Base-by-base conservation (phyloP, 2,888 invertebrate genomes). In the Liodrosophila aerea region DNA sequence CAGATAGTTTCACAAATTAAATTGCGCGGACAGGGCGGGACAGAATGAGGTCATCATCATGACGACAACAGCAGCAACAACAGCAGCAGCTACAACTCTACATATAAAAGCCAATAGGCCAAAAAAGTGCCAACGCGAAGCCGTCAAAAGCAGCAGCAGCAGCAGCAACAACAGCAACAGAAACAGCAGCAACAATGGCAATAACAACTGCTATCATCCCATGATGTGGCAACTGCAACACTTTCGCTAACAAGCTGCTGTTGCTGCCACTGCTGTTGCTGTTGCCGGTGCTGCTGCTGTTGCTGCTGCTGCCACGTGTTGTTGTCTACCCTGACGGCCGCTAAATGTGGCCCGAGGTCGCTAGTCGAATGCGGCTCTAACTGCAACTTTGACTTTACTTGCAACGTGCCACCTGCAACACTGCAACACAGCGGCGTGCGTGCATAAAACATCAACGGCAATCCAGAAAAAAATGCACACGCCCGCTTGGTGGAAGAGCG, bases 1-100 rank as follows among this genome's bases (percentile, higher is more conserved):
- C 76, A 72, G 81, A 81, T 80, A 80, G 78, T 72, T 82, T 72
- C 78, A 83, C 67, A 83, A 82, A 82, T 82, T 81, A 81, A 82
- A 82, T 83, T 82, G 81, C 74, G 72, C 73, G 45, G 59, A 81
- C 47, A 50, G 54, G 36, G 39, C 36, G 40, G 53, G 43, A 63
- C 69, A 76, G 72, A 82, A 83, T 83, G 80, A 73, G 81, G 81
- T 83, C 81, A 81, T 81, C 76, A 76, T 67, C 71, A 69, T 72
- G 50, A 34, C 41, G 37, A 22, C 43, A 36, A 16, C 50, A 37
- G 8, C 45, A 31, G 12, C 53, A 43, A 40, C 56, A 9, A 5
- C 41, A 49, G 7, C 56, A 44, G 2, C 60, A 36, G 7, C 44
- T 51, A 53, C 59, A 47, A 44, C 34, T 37, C 43, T 53, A 47